These are phyloP conservation scores for Micropterix aruncella DNA, from an alignment of 2,888 invertebrate genomes.

Conservation along the genomic window DNA sequence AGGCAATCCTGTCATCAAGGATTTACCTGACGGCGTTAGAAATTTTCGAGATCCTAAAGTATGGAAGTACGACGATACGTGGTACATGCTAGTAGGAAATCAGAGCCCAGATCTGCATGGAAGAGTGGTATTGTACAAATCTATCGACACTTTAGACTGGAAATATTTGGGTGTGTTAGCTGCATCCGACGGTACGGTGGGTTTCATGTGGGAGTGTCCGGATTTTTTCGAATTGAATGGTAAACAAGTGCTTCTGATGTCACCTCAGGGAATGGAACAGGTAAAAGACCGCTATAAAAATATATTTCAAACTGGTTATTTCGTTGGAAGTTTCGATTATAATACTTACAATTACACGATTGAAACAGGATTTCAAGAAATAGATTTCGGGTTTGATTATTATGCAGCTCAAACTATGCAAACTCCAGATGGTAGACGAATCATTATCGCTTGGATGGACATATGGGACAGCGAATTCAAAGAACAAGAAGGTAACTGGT, in stretches of 20 bases:
- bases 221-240: conserved; percentile 33
- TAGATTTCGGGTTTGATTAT: conserved; percentile 32
- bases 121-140: conserved; percentile 27
- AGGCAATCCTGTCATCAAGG: conserved; percentile 27
- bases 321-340: conserved; percentile 30
- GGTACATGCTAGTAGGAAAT: conserved; percentile 31
- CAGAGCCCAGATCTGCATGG: conserved; percentile 24
- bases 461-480: conserved; percentile 26
- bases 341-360: conserved; percentile 23
- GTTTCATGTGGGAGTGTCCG: conserved; percentile 40
- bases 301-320: conserved; percentile 27
- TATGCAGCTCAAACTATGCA: conserved; percentile 27
- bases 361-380: conserved; percentile 10
- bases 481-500: conserved; percentile 27
- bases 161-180: conserved; percentile 25
- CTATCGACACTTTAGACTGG: conserved; percentile 25
- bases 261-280: conserved; percentile 28
- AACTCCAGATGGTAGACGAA: conserved; percentile 23
- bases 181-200: conserved; percentile 24
- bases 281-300: no score
- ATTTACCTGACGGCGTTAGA: conserved; percentile 23
- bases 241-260: conserved; percentile 28
- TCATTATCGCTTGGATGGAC: conserved; percentile 31
- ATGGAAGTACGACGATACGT: conserved; percentile 27
- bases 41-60: conserved; percentile 38